phyloP scores from a whole-genome alignment of 2,797 vertebrate genomes.

The Melanogrammus aeglefinus region DNA sequence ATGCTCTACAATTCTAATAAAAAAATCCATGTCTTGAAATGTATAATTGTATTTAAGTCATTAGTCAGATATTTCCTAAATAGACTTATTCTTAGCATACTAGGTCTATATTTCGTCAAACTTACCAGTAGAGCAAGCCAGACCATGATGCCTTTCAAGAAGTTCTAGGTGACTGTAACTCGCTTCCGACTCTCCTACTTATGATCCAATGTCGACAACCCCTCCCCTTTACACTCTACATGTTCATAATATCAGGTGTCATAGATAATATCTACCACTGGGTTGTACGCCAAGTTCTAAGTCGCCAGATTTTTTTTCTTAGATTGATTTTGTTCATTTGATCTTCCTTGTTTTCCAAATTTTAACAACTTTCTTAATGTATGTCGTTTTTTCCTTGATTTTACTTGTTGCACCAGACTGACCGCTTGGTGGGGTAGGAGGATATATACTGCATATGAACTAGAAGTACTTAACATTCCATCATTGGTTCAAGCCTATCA shows the following conservation, averaged over 20 bases:
- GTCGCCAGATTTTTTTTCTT: no score
- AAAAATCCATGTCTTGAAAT: not conserved
- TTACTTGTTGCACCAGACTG: no score
- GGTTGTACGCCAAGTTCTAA: no score
- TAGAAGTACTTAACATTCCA: not conserved
- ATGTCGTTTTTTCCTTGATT: no score
- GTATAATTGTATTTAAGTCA: not conserved
- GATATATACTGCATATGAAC: no score
- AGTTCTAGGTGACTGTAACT: not conserved
- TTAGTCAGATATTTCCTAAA: not conserved
- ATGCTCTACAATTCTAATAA: not conserved
- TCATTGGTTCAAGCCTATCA: not conserved
- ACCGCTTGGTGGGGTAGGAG: no score
- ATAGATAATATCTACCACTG: not conserved
- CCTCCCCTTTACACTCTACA: not conserved
- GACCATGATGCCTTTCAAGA: slow-evolving; percentile 38
- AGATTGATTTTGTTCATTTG: no score
- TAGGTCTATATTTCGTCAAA: slow-evolving; percentile 2
- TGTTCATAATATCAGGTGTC: not conserved
- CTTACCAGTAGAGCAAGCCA: slow-evolving; percentile 44
- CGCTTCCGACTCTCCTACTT: not conserved
- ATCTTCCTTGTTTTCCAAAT: no score
- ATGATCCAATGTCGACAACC: not conserved
- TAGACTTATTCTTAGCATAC: no score
- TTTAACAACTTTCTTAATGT: no score